These are phyloP conservation scores for Semnopithecus entellus DNA, from an alignment of 2,113 vertebrate species.

Conservation along the genomic window DNA sequence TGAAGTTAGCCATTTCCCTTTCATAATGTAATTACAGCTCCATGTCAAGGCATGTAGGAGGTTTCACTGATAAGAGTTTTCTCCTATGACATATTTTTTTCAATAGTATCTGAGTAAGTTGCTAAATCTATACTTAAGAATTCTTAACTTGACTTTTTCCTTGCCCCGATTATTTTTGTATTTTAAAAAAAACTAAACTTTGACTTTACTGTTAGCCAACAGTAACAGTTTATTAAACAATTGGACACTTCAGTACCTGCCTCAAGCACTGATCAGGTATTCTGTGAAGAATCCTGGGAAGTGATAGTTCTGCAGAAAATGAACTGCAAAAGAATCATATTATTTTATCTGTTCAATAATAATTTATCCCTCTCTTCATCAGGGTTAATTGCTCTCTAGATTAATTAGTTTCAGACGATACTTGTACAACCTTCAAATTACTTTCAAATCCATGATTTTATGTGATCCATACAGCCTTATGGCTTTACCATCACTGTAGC, in stretches of 20 bases:
- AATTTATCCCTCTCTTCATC: not conserved
- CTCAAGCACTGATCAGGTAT: not conserved
- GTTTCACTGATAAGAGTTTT: not conserved
- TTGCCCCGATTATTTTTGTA: not conserved
- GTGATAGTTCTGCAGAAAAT: not conserved
- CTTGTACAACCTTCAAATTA: not conserved
- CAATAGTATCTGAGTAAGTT: not conserved
- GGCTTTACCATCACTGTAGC: not conserved
- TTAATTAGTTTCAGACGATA: not conserved
- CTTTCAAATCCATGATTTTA: not conserved
- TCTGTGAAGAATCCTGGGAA: not conserved
- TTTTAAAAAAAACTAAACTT: not conserved
- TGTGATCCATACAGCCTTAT: not conserved
- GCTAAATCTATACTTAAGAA: not conserved
- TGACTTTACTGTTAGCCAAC: not conserved
- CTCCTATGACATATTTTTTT: not conserved
- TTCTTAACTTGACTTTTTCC: not conserved
- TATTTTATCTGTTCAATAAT: not conserved
- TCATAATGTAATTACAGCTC: not conserved
- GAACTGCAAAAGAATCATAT: not conserved
- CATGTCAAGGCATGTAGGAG: not conserved
- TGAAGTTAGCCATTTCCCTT: not conserved
- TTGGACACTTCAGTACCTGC: not conserved
- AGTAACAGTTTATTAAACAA: not conserved
- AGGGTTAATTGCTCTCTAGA: not conserved